Evolutionary conservation across 1,140 invertebrate species (phyloP).

Genomic region (Phenacoccus solenopsis): DNA sequence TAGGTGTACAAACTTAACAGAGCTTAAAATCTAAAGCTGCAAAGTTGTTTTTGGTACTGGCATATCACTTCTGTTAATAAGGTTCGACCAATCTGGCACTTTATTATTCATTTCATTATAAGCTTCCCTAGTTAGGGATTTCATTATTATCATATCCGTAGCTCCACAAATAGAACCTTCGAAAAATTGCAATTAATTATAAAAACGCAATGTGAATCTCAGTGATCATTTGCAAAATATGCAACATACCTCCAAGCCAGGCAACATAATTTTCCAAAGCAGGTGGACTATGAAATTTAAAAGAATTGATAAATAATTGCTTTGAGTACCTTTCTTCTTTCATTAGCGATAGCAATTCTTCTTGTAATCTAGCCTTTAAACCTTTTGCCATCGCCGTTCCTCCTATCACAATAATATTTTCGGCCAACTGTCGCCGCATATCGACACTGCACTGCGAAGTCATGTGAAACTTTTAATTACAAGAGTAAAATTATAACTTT

Average conservation of each 20-base stretch:
- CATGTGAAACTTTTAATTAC: too few relatives aligned
- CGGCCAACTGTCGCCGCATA: conserved; percentile 51
- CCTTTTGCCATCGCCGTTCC: conserved; percentile 71
- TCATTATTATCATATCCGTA: conserved; percentile 1
- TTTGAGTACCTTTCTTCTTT: conserved; percentile 48
- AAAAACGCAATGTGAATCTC: too few relatives aligned
- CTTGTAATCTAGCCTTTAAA: conserved; percentile 55
- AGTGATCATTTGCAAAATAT: too few relatives aligned
- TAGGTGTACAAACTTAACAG: too few relatives aligned
- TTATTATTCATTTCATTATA: neutral
- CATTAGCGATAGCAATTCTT: conserved; percentile 55
- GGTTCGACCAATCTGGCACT: conserved; percentile 6
- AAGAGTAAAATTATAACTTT: too few relatives aligned
- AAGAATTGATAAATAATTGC: conserved; percentile 48
- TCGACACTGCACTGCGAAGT: conserved; percentile 58
- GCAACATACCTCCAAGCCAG: conserved; percentile 60
- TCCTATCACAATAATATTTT: conserved; percentile 73
- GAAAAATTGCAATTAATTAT: too few relatives aligned
- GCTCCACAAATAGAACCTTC: conserved; percentile 8
- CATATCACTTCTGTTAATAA: neutral
- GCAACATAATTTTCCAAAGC: conserved; percentile 70
- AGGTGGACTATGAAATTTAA: conserved; percentile 64
- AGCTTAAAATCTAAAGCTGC: neutral
- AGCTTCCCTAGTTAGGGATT: neutral
- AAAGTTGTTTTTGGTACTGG: neutral